Evolutionary conservation across 2,113 vertebrate genomes (phyloP).

Genomic region (Kryptolebias marmoratus): DNA sequence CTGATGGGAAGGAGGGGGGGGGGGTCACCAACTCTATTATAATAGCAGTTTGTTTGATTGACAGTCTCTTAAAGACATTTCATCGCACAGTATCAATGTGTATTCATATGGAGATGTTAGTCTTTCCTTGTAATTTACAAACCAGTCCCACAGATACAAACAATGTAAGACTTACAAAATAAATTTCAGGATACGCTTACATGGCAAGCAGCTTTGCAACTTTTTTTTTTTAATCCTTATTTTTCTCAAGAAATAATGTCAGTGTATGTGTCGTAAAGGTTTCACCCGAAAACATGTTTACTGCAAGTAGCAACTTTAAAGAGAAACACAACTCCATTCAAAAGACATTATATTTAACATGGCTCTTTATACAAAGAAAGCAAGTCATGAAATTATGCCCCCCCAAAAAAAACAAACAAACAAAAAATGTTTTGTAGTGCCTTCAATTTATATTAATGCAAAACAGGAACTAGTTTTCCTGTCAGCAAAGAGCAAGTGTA

Average conservation of each 20-base stretch:
- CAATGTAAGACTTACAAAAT: slow-evolving; percentile 97
- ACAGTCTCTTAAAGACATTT: slow-evolving; percentile 66
- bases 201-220: slow-evolving; percentile 93
- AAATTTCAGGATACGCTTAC: slow-evolving; percentile 98
- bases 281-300: slow-evolving; percentile 74
- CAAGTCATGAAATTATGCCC: slow-evolving; percentile 70
- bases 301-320: slow-evolving; percentile 71
- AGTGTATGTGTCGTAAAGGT: slow-evolving; percentile 71
- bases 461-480: slow-evolving; percentile 49
- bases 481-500: slow-evolving; percentile 84
- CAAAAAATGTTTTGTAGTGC: slow-evolving; percentile 59
- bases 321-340: slow-evolving; percentile 81
- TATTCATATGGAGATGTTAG: slow-evolving; percentile 47
- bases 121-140: slow-evolving; percentile 90
- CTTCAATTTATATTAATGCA: slow-evolving; percentile 36
- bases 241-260: slow-evolving; percentile 77
- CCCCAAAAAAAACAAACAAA: slow-evolving; percentile 1
- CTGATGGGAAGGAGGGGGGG: slow-evolving; percentile 63
- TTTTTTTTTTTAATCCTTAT: slow-evolving; percentile 62
- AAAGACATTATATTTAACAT: slow-evolving; percentile 82
- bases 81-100: slow-evolving; percentile 44
- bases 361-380: slow-evolving; percentile 84
- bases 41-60: slow-evolving; percentile 48
- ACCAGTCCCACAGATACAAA: slow-evolving; percentile 99
- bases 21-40: slow-evolving; percentile 53